Conservation (phyloP, 2,888 invertebrate genomes). For the Cosmopolites sordidus region DNA sequence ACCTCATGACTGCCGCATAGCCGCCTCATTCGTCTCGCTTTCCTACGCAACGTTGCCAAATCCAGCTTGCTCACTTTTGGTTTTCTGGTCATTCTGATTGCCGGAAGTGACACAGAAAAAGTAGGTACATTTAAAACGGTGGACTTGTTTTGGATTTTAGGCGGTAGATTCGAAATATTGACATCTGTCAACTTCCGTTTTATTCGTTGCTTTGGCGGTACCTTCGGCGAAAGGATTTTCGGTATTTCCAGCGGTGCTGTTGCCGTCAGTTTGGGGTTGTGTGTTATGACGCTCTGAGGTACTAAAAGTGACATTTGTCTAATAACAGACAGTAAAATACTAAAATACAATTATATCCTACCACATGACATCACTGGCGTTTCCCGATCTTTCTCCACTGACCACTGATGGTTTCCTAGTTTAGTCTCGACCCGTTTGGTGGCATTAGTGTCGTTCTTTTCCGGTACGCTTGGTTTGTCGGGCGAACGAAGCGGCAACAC, state of each 20-base stretch:
- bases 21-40: constrained; percentile 33
- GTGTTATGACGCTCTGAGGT: constrained; percentile 8
- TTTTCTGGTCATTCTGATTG: constrained; percentile 34
- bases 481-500: constrained; percentile 45
- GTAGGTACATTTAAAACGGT: constrained; percentile 46
- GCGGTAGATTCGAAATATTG: not conserved
- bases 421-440: not conserved
- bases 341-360: too few species aligned
- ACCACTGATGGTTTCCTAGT: too few species aligned
- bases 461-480: constrained; percentile 42
- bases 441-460: not conserved
- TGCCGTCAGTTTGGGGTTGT: constrained; percentile 2
- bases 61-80: constrained; percentile 47
- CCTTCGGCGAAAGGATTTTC: constrained; percentile 5
- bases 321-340: too few species aligned
- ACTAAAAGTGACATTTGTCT: constrained; percentile 1
- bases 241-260: constrained; percentile 7
- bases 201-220: constrained; percentile 7
- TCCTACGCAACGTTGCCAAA: constrained; percentile 43
- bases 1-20: constrained; percentile 3
- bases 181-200: constrained; percentile 6
- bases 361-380: not conserved
- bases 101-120: constrained; percentile 32
- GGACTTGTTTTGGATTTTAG: constrained; percentile 28
- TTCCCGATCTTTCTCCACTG: not conserved